phyloP scores from a whole-genome alignment of 2,797 vertebrate genomes.

The Pempheris klunzingeri region DNA sequence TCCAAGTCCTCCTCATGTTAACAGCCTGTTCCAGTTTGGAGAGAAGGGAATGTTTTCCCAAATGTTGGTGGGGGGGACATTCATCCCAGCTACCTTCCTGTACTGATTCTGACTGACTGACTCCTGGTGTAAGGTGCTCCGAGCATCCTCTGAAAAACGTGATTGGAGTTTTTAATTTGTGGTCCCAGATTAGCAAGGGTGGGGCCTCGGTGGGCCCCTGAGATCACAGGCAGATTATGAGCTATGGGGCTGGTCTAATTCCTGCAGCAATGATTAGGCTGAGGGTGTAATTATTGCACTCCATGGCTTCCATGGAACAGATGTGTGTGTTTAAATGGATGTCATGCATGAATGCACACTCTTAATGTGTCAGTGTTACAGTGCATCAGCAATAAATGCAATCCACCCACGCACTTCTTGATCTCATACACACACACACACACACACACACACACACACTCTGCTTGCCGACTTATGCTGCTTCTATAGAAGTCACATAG shows the following conservation, averaged over 20 bases:
- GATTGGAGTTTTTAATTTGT: constrained; percentile 43
- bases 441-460: constrained; percentile 35
- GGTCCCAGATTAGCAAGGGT: constrained; percentile 39
- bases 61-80: not conserved
- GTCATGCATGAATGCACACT: not conserved
- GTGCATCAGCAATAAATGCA: constrained; percentile 55
- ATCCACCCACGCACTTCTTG: constrained; percentile 31
- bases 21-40: not conserved
- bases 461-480: constrained; percentile 66
- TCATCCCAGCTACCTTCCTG: not conserved
- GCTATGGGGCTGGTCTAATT: constrained; percentile 48
- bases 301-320: constrained; percentile 21
- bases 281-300: constrained; percentile 55
- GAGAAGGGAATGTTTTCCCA: too few species aligned
- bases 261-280: constrained; percentile 55
- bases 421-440: constrained; percentile 2
- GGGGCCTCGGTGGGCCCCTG: not conserved
- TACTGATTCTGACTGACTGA: not conserved
- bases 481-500: constrained; percentile 20
- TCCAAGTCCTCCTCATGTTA: not conserved
- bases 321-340: constrained; percentile 7
- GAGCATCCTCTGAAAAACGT: constrained; percentile 5
- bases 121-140: not conserved
- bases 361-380: constrained; percentile 75
- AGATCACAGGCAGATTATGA: constrained; percentile 57